phyloP scores from a whole-genome alignment of 2,797 vertebrate genomes.

The Micromesistius poutassou region DNA sequence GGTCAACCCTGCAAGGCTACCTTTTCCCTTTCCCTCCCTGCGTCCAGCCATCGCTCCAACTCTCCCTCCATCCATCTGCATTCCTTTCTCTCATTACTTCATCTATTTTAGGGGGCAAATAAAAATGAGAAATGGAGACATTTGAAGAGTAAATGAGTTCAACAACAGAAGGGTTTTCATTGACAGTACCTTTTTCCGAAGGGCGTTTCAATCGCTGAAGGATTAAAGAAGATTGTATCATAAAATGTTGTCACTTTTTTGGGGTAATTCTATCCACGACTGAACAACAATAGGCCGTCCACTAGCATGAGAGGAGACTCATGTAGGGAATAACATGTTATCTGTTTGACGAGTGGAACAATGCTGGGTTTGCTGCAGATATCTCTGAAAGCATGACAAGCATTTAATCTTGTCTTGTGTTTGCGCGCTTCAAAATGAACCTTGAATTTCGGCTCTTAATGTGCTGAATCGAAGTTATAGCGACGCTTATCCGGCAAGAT shows the following conservation, averaged over 20 bases:
- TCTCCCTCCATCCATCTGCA: background rate
- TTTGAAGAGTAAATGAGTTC: background rate
- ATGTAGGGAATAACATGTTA: background rate
- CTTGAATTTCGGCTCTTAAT: background rate
- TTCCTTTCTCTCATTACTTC: background rate
- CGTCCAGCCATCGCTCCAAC: background rate
- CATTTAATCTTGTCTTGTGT: background rate
- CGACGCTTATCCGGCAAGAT: background rate
- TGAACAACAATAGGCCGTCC: background rate
- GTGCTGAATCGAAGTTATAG: background rate
- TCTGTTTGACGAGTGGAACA: background rate
- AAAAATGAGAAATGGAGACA: too few species aligned
- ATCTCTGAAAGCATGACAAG: background rate
- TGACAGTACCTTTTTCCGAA: too few species aligned
- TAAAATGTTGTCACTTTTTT: background rate
- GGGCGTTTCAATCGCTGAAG: too few species aligned
- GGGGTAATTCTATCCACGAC: background rate
- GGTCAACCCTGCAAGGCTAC: slow-evolving; percentile 22
- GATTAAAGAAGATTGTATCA: background rate
- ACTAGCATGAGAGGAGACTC: background rate
- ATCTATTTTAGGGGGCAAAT: too few species aligned
- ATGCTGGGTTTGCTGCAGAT: background rate
- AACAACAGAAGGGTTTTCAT: too few species aligned
- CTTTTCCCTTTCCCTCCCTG: slow-evolving; percentile 3
- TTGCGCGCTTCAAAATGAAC: too few species aligned